phyloP scores from a whole-genome alignment of 2,113 vertebrate genomes.

The Aphyosemion australe region DNA sequence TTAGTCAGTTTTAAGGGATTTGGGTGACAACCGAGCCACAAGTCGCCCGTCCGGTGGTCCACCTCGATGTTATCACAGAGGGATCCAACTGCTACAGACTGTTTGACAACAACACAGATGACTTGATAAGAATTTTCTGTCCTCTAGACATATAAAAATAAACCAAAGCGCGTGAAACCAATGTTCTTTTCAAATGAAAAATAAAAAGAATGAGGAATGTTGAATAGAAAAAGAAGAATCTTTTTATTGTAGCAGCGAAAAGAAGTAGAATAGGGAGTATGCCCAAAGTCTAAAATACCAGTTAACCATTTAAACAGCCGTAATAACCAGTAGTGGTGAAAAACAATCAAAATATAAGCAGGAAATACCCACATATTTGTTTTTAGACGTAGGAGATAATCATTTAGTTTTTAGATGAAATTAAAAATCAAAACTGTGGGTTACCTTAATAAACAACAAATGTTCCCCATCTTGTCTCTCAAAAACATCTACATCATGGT shows the following conservation, averaged over 20 bases:
- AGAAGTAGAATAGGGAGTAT: too few species aligned
- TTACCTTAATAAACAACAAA: slow-evolving; percentile 85
- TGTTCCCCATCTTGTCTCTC: slow-evolving; percentile 80
- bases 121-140: neutral
- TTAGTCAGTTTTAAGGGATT: slow-evolving; percentile 67
- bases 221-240: too few species aligned
- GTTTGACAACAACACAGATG: slow-evolving; percentile 10
- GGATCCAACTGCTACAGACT: slow-evolving; percentile 82
- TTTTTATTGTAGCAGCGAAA: too few species aligned
- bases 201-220: too few species aligned
- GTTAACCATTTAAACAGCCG: too few species aligned
- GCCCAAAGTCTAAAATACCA: too few species aligned
- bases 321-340: too few species aligned
- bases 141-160: neutral
- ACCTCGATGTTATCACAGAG: slow-evolving; percentile 86
- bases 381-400: neutral
- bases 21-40: slow-evolving; percentile 89
- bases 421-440: neutral
- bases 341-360: too few species aligned
- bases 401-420: neutral
- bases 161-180: neutral
- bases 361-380: neutral
- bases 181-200: too few species aligned
- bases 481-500: slow-evolving; percentile 79
- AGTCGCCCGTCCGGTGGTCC: slow-evolving; percentile 84